Evolutionary conservation across 1,140 invertebrate genomes (phyloP).

Genomic region (Cotesia vestalis): DNA sequence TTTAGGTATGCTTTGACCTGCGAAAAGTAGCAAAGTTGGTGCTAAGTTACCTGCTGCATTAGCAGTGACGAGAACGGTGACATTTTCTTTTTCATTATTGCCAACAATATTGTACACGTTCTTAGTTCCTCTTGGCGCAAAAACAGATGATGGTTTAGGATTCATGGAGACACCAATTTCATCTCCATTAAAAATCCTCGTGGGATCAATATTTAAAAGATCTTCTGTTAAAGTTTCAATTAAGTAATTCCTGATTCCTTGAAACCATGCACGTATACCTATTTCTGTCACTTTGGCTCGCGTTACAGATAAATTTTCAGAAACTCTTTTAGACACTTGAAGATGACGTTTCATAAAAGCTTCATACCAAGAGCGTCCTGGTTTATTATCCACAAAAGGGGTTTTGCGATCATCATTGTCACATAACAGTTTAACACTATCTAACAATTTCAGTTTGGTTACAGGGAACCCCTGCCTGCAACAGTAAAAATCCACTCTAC

Average conservation of each 20-base stretch:
- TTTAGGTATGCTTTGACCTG: background rate
- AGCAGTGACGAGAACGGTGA: background rate
- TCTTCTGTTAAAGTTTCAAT: background rate
- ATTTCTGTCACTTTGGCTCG: background rate
- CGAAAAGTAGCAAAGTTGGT: background rate
- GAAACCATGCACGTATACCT: background rate
- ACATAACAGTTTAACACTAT: slow-evolving; percentile 52
- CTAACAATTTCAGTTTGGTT: background rate
- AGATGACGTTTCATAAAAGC: slow-evolving; percentile 49
- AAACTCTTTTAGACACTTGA: slow-evolving; percentile 41
- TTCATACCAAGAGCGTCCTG: slow-evolving; percentile 47
- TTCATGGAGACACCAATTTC: background rate
- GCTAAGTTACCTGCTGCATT: slow-evolving; percentile 5
- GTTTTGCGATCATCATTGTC: slow-evolving; percentile 44
- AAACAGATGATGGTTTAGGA: background rate
- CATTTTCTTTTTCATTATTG: background rate
- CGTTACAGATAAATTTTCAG: slow-evolving; percentile 47
- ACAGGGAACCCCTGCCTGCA: slow-evolving; percentile 30
- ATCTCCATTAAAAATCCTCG: background rate
- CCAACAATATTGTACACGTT: background rate
- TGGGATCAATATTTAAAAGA: background rate
- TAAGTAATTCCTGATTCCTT: background rate
- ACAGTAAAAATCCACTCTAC: background rate
- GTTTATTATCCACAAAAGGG: slow-evolving; percentile 48
- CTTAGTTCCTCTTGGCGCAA: background rate